Conservation (phyloP, 1,140 invertebrate species). For the Phthorimaea operculella region DNA sequence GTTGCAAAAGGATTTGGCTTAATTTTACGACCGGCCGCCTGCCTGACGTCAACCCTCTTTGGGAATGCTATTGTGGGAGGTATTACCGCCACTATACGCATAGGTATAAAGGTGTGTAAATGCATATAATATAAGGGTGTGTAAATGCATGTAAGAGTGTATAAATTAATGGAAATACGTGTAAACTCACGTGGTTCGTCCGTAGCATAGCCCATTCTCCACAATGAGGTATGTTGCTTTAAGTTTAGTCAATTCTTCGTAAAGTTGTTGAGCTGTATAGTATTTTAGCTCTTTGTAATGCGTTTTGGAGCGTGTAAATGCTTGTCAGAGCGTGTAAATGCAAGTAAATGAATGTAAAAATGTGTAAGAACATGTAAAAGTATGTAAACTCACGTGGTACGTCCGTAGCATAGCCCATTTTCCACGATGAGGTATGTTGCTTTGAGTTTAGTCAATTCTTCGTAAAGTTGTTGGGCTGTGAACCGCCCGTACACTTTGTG, state of each 20-base stretch:
- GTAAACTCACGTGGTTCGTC: constrained; percentile 69
- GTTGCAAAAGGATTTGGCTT: too few species aligned
- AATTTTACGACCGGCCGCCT: too few species aligned
- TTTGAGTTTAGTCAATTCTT: constrained; percentile 69
- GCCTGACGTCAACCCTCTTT: too few species aligned
- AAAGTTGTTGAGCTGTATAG: constrained; percentile 69
- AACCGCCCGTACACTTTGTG: constrained; percentile 76
- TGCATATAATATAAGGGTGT: too few species aligned
- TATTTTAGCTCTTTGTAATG: too few species aligned
- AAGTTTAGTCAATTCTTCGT: constrained; percentile 69
- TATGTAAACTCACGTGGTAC: constrained; percentile 67
- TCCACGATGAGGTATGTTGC: constrained; percentile 76
- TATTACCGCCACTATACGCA: too few species aligned
- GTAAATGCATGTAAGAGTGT: too few species aligned
- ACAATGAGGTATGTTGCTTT: constrained; percentile 74
- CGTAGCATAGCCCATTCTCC: constrained; percentile 71
- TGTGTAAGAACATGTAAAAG: neutral
- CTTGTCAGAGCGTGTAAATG: neutral
- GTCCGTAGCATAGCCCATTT: constrained; percentile 70
- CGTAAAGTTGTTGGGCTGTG: constrained; percentile 68
- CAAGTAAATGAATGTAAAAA: neutral
- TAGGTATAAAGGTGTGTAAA: too few species aligned
- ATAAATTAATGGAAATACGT: neutral
- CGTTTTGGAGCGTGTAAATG: neutral
- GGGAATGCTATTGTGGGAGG: too few species aligned